Percentiles rank a stretch among this genome's conserved stretches.
Evolutionary conservation across 2,888 invertebrate genomes (phyloP).

Genomic region (Caenorhabditis sulstoni): DNA sequence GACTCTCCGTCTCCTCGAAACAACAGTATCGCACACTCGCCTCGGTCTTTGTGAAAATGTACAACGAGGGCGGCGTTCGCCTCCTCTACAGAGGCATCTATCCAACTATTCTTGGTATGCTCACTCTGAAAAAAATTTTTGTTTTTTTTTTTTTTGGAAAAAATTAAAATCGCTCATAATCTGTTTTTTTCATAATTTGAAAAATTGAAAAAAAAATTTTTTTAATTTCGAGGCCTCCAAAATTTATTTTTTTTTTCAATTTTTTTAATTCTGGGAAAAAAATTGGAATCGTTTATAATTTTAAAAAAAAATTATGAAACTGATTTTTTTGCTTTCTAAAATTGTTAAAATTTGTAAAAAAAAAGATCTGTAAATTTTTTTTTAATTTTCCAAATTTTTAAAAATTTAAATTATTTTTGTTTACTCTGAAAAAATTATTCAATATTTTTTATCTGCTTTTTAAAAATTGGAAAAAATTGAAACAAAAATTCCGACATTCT

Average conservation of each 20-base stretch:
- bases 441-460: too few species aligned
- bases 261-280: too few species aligned
- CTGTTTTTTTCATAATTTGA: background rate
- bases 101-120: slow-evolving; percentile 65
- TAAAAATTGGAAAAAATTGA: too few species aligned
- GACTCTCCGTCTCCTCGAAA: slow-evolving; percentile 64
- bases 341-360: background rate
- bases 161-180: too few species aligned
- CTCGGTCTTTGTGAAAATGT: slow-evolving; percentile 76
- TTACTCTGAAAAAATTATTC: too few species aligned
- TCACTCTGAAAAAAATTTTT: background rate
- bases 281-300: too few species aligned
- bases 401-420: too few species aligned
- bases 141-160: too few species aligned
- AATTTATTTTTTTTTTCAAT: too few species aligned
- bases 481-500: too few species aligned
- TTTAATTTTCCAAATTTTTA: background rate
- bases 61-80: slow-evolving; percentile 70
- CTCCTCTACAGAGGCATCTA: slow-evolving; percentile 76
- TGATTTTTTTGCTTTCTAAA: too few species aligned
- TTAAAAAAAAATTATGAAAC: background rate
- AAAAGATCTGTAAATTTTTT: slow-evolving; percentile 3
- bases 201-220: background rate
- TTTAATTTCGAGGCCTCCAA: too few species aligned
- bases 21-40: slow-evolving; percentile 58